These are phyloP conservation scores for Clavelina lepadiformis DNA, from an alignment of 23 tunicate genomes.

Conservation along the genomic window DNA sequence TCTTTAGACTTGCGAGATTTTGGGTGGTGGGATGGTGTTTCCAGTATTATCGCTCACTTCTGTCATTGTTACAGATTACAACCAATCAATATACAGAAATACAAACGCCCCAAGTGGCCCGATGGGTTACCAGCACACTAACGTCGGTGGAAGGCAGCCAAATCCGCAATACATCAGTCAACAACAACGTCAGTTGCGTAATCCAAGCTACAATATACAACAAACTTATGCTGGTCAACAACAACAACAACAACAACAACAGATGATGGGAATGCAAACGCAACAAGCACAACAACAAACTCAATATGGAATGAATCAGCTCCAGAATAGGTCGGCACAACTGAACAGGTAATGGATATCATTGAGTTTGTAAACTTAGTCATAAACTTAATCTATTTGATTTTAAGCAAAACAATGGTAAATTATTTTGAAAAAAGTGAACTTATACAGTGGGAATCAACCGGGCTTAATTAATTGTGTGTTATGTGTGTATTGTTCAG, in stretches of 20 bases:
- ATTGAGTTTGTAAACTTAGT: too few species aligned
- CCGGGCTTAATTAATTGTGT: neutral
- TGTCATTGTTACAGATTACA: neutral
- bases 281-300: constrained; percentile 21
- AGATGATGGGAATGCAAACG: constrained; percentile 13
- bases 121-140: constrained; percentile 16
- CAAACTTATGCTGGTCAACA: too few species aligned
- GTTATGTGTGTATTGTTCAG: neutral
- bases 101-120: constrained; percentile 3
- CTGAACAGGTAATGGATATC: constrained; percentile 15
- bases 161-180: neutral
- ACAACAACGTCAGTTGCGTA: neutral
- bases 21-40: too few species aligned
- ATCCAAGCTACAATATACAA: too few species aligned
- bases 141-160: neutral
- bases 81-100: constrained; percentile 8
- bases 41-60: neutral
- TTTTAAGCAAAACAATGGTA: too few species aligned
- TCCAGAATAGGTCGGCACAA: neutral
- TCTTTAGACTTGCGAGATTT: too few species aligned
- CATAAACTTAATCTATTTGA: too few species aligned
- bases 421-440: neutral
- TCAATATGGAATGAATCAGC: constrained; percentile 27
- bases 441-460: neutral
- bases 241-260: constrained; percentile 6